Conservation (phyloP, 1,140 invertebrate species). For the Carcinoscorpius rotundicauda region DNA sequence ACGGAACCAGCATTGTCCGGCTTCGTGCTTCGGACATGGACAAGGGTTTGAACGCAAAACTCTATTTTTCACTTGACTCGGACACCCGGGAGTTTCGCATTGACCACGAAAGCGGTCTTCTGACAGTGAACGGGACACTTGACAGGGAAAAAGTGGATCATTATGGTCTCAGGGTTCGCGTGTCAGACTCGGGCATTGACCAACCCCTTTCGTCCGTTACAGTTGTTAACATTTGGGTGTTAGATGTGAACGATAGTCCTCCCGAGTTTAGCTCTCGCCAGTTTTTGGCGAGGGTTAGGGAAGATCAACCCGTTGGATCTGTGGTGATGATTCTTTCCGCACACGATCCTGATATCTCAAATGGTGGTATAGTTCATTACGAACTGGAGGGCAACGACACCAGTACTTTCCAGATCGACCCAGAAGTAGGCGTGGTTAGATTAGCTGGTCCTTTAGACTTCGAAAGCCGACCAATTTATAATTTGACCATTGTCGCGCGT, state of each 20-base stretch:
- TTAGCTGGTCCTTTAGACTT: constrained; percentile 38
- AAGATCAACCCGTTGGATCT: constrained; percentile 78
- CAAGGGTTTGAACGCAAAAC: constrained; percentile 62
- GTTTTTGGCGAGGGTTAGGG: constrained; percentile 68
- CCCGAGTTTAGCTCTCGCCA: constrained; percentile 50
- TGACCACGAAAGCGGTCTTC: constrained; percentile 57
- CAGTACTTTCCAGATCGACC: constrained; percentile 17
- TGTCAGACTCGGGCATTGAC: constrained; percentile 49
- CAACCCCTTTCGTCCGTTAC: constrained; percentile 55
- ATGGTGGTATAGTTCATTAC: constrained; percentile 57
- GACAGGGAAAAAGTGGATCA: constrained; percentile 70
- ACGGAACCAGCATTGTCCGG: constrained; percentile 46
- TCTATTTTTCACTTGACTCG: constrained; percentile 62
- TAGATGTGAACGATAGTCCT: constrained; percentile 85
- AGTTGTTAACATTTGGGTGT: constrained; percentile 56
- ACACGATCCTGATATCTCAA: constrained; percentile 69
- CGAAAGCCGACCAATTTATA: constrained; percentile 22
- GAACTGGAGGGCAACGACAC: not conserved
- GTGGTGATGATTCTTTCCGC: constrained; percentile 73
- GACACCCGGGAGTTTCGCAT: constrained; percentile 73
- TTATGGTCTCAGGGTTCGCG: constrained; percentile 71
- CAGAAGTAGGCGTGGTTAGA: constrained; percentile 18
- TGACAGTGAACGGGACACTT: constrained; percentile 57
- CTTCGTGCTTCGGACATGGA: constrained; percentile 66
- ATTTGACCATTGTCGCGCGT: constrained; percentile 21